Evolutionary conservation across 1,140 invertebrate species (phyloP).

Genomic region (Antheraea pernyi): DNA sequence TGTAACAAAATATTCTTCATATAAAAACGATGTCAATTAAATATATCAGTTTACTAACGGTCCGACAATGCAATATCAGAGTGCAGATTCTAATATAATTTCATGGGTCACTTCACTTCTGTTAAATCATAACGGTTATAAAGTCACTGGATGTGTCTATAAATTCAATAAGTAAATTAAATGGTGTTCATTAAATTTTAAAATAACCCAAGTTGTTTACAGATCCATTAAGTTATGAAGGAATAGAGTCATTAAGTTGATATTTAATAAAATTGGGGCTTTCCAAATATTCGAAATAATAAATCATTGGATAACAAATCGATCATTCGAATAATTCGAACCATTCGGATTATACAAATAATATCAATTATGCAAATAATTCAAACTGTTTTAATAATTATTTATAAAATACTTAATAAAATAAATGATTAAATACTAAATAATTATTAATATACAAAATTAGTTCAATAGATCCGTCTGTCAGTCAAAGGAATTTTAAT

Average conservation of each 20-base stretch:
- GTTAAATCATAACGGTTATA: constrained; percentile 32
- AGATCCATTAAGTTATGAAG: neutral
- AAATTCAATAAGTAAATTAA: neutral
- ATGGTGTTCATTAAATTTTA: neutral
- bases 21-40: constrained; percentile 24
- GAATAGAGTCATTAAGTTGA: neutral
- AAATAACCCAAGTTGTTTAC: neutral
- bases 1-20: neutral
- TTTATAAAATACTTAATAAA: too few relatives aligned
- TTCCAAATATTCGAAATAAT: too few relatives aligned
- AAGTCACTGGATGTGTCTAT: constrained; percentile 25
- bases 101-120: constrained; percentile 42
- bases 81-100: constrained; percentile 52
- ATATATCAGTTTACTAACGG: constrained; percentile 29
- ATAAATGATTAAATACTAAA: too few relatives aligned
- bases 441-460: too few relatives aligned
- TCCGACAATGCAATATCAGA: constrained; percentile 39
- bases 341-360: too few relatives aligned
- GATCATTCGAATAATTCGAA: too few relatives aligned
- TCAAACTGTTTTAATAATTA: too few relatives aligned
- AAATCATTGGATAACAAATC: too few relatives aligned
- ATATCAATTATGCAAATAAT: too few relatives aligned
- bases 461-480: too few relatives aligned
- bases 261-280: too few relatives aligned
- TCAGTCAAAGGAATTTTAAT: too few relatives aligned